A percentile compares a stretch with the other conserved stretches of the same genome.
Conservation (phyloP, 1,140 invertebrate genomes). For the Pentalonia nigronervosa region DNA sequence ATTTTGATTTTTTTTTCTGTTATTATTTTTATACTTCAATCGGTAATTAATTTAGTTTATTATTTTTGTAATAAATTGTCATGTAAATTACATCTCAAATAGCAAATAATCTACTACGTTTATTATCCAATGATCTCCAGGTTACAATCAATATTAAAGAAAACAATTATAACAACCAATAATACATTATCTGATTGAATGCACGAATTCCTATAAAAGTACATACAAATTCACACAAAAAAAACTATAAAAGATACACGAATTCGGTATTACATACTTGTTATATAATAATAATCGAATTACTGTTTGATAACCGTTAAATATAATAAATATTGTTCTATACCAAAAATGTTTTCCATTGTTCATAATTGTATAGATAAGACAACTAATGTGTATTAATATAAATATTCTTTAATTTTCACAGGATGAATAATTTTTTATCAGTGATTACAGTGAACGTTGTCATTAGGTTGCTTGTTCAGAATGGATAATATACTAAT, state of each 20-base stretch:
- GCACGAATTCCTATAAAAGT: neutral
- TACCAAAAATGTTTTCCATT: neutral
- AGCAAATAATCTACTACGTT: neutral
- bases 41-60: neutral
- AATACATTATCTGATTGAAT: neutral
- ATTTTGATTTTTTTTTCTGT: neutral
- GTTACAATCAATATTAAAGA: neutral
- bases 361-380: neutral
- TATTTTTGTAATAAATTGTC: neutral
- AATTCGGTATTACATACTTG: neutral
- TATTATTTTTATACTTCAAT: neutral
- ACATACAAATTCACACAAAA: neutral
- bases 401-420: neutral
- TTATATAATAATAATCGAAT: neutral
- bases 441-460: neutral
- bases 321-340: neutral
- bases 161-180: neutral
- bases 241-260: too few species aligned
- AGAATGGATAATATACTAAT: neutral
- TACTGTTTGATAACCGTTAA: neutral
- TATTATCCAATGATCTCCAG: neutral
- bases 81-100: neutral
- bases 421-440: neutral
- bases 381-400: neutral
- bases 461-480: neutral